Conservation (phyloP, 1,140 invertebrate species). For the Cherax quadricarinatus region DNA sequence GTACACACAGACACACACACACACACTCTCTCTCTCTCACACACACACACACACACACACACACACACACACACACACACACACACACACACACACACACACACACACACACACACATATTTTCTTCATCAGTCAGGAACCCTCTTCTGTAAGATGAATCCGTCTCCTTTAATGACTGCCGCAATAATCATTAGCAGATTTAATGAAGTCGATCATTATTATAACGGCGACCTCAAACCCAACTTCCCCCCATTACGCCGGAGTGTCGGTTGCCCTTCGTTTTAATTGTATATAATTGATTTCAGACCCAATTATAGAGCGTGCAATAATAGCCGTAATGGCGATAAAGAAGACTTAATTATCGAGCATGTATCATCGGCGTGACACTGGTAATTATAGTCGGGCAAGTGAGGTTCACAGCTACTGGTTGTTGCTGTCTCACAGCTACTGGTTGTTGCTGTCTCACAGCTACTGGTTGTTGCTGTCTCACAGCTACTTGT, state of each 20-base stretch:
- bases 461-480: too few relatives aligned
- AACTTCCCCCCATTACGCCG: not conserved
- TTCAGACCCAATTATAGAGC: slow-evolving; percentile 62
- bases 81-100: too few relatives aligned
- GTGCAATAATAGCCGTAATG: slow-evolving; percentile 65
- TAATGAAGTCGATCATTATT: slow-evolving; percentile 36
- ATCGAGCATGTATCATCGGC: slow-evolving; percentile 51
- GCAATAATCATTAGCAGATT: slow-evolving; percentile 26
- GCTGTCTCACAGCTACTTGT: too few relatives aligned
- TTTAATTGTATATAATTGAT: slow-evolving; percentile 68
- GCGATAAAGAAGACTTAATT: slow-evolving; percentile 67
- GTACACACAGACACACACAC: too few relatives aligned
- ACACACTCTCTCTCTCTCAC: too few relatives aligned
- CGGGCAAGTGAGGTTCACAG: slow-evolving; percentile 14
- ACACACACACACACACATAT: too few relatives aligned
- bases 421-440: slow-evolving; percentile 28
- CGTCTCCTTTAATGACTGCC: not conserved
- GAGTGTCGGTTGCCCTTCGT: slow-evolving; percentile 23
- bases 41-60: too few relatives aligned
- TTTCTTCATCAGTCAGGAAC: too few relatives aligned
- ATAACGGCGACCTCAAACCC: not conserved
- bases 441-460: too few relatives aligned
- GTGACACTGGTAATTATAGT: slow-evolving; percentile 59
- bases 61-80: too few relatives aligned
- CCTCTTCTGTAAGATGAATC: too few relatives aligned